Base-by-base conservation (phyloP, 2,797 vertebrate species). In the Coregonus ussuriensis region DNA sequence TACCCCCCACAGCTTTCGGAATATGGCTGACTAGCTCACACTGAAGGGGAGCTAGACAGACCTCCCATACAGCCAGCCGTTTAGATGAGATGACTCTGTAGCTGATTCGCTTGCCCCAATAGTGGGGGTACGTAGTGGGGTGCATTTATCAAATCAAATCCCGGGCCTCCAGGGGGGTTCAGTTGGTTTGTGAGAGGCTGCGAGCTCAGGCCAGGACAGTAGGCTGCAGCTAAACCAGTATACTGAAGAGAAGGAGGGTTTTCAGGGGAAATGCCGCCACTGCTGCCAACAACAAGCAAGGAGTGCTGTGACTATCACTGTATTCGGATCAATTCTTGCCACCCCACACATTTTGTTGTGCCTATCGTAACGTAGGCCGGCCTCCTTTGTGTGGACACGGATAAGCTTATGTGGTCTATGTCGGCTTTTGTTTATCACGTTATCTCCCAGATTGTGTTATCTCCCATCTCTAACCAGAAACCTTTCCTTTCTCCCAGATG, bases 401-500 rank as follows among this genome's bases (percentile, higher is more conserved):
- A 33, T 59, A 6, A 47, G 54, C 6, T 54, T 54, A 18, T 54
- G 35, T 37, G 35, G 35, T 37, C 56, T 21, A 62, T 62, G 3
- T 37, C 56, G 21, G 56, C 56, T 63, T 13, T 63, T 2, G 16
- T 21, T 25, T 13, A 63, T 63, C 18, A 25, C 29, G 21, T 29
- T 13, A 25, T 63, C 41, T 47, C 25, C 25, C 25, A 25, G 25
- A 25, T 25, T 25, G 25, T 25, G 25, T 25, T 25, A 25, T 25
- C 25, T 25, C 25, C 25, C 25, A 25, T 25, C 31, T 18, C 54
- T 56, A 56, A 56, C 54, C 16, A 56, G 5, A 56, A 1, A 18
- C 5, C 37, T 9, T n/a, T 74, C 67, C 74, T 78, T 73, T 84
- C 79, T 91, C 72, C 59, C 76, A 99, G 98, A 99, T 99, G 97